phyloP scores from a whole-genome alignment of 2,888 invertebrate species.

The Malacosoma neustria region DNA sequence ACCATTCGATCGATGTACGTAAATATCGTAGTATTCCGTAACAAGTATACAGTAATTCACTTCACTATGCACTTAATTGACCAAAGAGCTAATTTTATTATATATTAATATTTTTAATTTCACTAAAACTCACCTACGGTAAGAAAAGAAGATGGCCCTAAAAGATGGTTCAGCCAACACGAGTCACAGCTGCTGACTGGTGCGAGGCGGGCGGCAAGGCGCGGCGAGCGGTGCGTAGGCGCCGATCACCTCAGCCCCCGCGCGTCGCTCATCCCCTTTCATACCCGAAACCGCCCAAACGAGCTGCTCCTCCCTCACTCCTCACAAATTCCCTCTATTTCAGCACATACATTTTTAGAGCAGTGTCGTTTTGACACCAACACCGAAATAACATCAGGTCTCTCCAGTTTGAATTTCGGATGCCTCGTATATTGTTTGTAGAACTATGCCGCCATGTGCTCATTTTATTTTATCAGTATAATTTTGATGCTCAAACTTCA shows the following conservation, averaged over 20 bases:
- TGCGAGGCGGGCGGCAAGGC: conserved; percentile 66
- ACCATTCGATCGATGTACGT: conserved; percentile 23
- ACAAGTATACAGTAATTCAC: conserved; percentile 40
- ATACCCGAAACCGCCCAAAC: conserved; percentile 17
- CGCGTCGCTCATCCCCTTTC: conserved; percentile 21
- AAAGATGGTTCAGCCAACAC: conserved; percentile 78
- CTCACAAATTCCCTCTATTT: conserved; percentile 24
- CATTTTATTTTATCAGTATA: not conserved
- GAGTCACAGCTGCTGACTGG: conserved; percentile 73
- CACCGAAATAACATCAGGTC: conserved; percentile 67
- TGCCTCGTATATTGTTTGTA: conserved; percentile 38
- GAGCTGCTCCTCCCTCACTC: conserved; percentile 12
- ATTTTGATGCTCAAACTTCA: no score
- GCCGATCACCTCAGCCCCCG: conserved; percentile 30
- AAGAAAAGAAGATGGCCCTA: conserved; percentile 70
- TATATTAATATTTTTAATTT: conserved; percentile 33
- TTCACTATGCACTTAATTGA: conserved; percentile 48
- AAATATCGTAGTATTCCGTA: conserved; percentile 30
- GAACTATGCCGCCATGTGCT: conserved; percentile 23
- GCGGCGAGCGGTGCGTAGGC: conserved; percentile 62
- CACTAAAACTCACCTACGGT: conserved; percentile 65
- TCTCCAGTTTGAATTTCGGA: conserved; percentile 41
- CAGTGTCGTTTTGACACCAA: conserved; percentile 71
- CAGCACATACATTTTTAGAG: conserved; percentile 64
- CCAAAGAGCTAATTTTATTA: conserved; percentile 16